Evolutionary conservation across 2,888 invertebrate genomes (phyloP), one percentile per base, ranked within the genome.

Genomic region (Eilema depressum): DNA sequence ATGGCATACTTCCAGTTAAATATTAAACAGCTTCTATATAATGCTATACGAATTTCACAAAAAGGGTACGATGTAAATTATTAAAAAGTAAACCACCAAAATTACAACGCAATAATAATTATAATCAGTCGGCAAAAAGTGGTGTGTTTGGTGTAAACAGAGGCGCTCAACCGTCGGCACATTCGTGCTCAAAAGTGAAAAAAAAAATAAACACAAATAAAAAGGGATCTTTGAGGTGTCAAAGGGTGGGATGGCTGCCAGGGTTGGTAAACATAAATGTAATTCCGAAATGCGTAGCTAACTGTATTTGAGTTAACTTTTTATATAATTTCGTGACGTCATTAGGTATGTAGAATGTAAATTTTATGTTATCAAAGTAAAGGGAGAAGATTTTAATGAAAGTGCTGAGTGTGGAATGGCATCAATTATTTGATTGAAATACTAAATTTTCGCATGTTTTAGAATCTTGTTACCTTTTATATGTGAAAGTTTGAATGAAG

Each of bases 261-360:
- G 12, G 69, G 23, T 28, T 57, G 66, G 66, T 25, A 20, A 66
- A 75, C 33, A 73, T 80, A 70, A 73, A 71, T 70, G 56, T 75
- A 73, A 77, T 70, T 66, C 61, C 70, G 41, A 60, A 80, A 69
- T 66, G 53, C 25, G 63, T 63, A 26, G 59, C 59, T 59, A 59
- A 59, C 26, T 26, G 26, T 26, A 25, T 63, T 63, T 63, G 26
- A 41, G 63, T 63, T 63, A 26, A 63, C 41, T 11, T 41, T 63
- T 63, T 63, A 41, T 63, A 41, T 41, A 41, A 63, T 41, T 26
- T 63, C 41, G 37, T 63, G 26, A 63, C 20, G 11, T 41, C 20
- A 41, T 41, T 53, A 53, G 53, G 53, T 41, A 63, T 63, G 63
- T 41, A 25, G 37, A 63, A 63, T 25, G 25, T 41, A 63, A 41